phyloP scores from a whole-genome alignment of 2,888 invertebrate genomes.

The Plebejus anna region DNA sequence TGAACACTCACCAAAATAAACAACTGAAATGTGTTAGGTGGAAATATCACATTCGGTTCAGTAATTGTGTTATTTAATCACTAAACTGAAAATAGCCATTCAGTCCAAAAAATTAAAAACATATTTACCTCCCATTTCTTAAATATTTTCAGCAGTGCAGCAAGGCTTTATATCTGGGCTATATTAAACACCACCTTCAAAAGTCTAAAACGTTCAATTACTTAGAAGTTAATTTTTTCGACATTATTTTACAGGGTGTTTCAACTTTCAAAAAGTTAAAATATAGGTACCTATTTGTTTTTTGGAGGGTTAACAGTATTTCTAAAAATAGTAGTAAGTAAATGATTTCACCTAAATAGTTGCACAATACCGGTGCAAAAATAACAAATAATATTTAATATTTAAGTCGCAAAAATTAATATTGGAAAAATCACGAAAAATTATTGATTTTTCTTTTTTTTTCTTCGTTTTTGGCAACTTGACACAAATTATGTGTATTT shows the following conservation, averaged over 20 bases:
- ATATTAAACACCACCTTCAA: not conserved
- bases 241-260: not conserved
- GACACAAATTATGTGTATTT: no score
- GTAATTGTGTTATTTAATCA: not conserved
- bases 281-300: not conserved
- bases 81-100: not conserved
- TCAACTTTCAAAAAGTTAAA: not conserved
- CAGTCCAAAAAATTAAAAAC: not conserved
- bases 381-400: not conserved
- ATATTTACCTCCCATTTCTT: slow-evolving; percentile 19
- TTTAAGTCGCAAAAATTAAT: not conserved
- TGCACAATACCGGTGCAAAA: not conserved
- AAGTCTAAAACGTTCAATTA: not conserved
- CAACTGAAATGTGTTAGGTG: not conserved
- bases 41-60: not conserved
- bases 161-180: not conserved
- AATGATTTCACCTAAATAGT: not conserved
- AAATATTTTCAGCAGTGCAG: not conserved
- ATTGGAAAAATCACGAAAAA: not conserved
- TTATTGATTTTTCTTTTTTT: not conserved
- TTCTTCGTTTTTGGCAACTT: no score
- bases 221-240: not conserved
- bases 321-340: not conserved
- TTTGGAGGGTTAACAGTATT: not conserved
- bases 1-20: not conserved